Conservation (phyloP, 2,797 vertebrate genomes). For the Carduelis carduelis region DNA sequence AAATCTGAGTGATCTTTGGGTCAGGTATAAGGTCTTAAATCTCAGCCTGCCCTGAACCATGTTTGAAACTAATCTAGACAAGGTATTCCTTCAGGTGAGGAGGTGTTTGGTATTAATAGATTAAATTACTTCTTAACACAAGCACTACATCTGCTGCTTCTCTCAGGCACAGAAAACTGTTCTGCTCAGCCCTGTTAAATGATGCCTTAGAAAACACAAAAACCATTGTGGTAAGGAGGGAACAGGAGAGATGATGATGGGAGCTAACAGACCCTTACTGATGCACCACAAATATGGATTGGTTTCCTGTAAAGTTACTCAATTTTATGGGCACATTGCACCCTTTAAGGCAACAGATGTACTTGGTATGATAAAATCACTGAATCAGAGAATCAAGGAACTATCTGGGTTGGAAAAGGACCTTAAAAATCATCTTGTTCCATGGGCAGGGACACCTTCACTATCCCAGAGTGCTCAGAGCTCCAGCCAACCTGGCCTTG, state of each 20-base stretch:
- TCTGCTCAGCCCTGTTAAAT: not conserved
- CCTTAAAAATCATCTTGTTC: not conserved
- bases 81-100: not conserved
- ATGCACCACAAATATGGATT: not conserved
- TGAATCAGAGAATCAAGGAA: not conserved
- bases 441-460: not conserved
- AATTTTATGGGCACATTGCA: not conserved
- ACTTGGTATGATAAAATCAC: not conserved
- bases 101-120: not conserved
- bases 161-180: not conserved
- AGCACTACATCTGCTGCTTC: not conserved
- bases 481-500: not conserved
- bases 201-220: not conserved
- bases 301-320: not conserved
- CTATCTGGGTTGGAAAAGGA: not conserved
- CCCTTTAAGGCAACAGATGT: not conserved
- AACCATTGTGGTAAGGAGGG: not conserved
- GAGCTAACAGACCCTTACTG: not conserved
- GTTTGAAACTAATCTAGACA: not conserved
- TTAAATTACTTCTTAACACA: not conserved
- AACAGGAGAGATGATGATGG: not conserved
- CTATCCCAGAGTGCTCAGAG: accelerated
- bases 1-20: not conserved
- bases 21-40: not conserved
- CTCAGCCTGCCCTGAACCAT: not conserved